phyloP scores from a whole-genome alignment of 2,888 invertebrate genomes.

The Biston betularia region DNA sequence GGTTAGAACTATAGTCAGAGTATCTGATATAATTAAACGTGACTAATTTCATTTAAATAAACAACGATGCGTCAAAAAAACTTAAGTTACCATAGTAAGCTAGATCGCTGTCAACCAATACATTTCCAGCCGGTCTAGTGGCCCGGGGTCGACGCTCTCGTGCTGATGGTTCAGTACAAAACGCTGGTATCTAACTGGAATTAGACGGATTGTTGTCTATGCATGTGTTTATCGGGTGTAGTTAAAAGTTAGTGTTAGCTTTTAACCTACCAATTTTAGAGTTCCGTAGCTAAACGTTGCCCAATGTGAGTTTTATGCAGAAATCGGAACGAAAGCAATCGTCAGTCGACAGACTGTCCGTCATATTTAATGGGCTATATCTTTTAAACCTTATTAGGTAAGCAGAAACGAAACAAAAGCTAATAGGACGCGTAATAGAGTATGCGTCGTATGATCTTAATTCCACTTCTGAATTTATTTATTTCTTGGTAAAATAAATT shows the following conservation, averaged over 20 bases:
- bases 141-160: conserved; percentile 47
- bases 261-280: too few species aligned
- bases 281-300: too few species aligned
- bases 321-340: not conserved
- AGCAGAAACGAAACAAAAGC: too few species aligned
- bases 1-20: too few species aligned
- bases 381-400: too few species aligned
- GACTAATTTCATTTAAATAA: too few species aligned
- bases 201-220: conserved; percentile 44
- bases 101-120: conserved; percentile 20
- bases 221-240: not conserved
- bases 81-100: not conserved
- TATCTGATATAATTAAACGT: too few species aligned
- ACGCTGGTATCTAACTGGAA: conserved; percentile 45
- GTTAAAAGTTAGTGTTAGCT: not conserved
- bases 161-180: conserved; percentile 62
- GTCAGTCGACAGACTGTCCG: too few species aligned
- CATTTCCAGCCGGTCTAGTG: conserved; percentile 56
- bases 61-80: too few species aligned
- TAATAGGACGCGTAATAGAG: not conserved
- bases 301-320: too few species aligned
- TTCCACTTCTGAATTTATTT: conserved; percentile 5
- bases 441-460: not conserved
- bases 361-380: too few species aligned
- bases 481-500: conserved; percentile 2